These are phyloP conservation scores for Thelohanellus kitauei DNA, from an alignment of 30 jellyfish, hydroid and myxozoan genomes.

Conservation along the genomic window DNA sequence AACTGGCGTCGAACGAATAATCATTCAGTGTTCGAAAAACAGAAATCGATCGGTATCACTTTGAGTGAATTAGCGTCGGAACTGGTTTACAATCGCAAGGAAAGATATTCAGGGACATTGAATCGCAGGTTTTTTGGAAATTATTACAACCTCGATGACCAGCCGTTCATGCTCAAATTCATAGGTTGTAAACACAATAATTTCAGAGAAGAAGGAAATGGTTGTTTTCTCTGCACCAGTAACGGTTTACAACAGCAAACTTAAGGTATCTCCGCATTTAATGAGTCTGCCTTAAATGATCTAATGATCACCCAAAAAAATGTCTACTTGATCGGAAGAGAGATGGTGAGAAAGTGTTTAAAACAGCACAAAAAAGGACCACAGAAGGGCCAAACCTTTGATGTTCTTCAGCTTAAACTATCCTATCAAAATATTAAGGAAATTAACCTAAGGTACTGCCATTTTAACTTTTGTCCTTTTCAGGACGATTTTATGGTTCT, in stretches of 20 bases:
- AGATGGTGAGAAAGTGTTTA: slow-evolving; percentile 14
- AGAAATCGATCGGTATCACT: slow-evolving; percentile 25
- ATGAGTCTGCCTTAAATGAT: too few relatives aligned
- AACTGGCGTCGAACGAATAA: slow-evolving; percentile 43
- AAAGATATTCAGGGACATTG: slow-evolving; percentile 54
- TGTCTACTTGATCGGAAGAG: slow-evolving; percentile 64
- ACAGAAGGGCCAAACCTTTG: slow-evolving; percentile 59
- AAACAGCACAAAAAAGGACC: slow-evolving; percentile 65
- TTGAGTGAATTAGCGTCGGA: background rate
- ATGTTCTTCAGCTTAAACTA: slow-evolving; percentile 48
- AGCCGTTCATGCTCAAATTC: slow-evolving; percentile 44
- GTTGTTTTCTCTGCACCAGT: slow-evolving; percentile 76
- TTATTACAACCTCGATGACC: slow-evolving; percentile 58
- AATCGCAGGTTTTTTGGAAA: slow-evolving; percentile 78
- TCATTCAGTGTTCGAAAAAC: slow-evolving; percentile 27
- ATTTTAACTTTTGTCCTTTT: slow-evolving; percentile 15
- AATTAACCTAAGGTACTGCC: slow-evolving; percentile 40
- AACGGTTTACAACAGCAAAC: slow-evolving; percentile 32
- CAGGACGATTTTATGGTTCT: slow-evolving; percentile 64
- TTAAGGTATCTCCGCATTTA: slow-evolving; percentile 61
- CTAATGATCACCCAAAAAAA: slow-evolving; percentile 47
- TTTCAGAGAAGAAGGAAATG: slow-evolving; percentile 47
- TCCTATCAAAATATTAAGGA: slow-evolving; percentile 27
- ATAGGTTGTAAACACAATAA: slow-evolving; percentile 17
- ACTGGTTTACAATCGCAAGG: slow-evolving; percentile 18